Evolutionary conservation across 2,888 invertebrate genomes (phyloP).

Genomic region (Corbicula japonica): DNA sequence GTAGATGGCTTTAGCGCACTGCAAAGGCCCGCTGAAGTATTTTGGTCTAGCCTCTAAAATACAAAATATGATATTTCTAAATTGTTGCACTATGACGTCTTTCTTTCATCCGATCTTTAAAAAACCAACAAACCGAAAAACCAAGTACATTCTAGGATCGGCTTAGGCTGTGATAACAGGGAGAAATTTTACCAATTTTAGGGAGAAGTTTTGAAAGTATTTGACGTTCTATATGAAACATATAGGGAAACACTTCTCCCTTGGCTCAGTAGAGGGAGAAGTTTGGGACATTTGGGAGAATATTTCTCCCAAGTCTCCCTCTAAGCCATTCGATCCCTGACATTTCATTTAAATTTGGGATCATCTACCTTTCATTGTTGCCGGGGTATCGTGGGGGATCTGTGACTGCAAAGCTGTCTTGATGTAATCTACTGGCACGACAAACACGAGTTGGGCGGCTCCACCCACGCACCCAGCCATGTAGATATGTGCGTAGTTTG

Average conservation of each 20-base stretch:
- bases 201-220: too few relatives aligned
- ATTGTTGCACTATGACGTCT: not conserved
- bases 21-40: slow-evolving; percentile 87
- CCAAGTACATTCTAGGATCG: too few relatives aligned
- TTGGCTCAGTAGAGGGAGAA: too few relatives aligned
- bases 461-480: slow-evolving; percentile 94
- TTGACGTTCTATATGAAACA: too few relatives aligned
- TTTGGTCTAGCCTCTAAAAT: slow-evolving; percentile 12
- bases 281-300: too few relatives aligned
- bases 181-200: too few relatives aligned
- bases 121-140: too few relatives aligned
- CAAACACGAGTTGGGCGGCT: slow-evolving; percentile 93
- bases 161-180: too few relatives aligned
- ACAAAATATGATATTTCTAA: not conserved
- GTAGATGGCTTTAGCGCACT: slow-evolving; percentile 88
- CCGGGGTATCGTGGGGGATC: slow-evolving; percentile 67
- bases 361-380: slow-evolving; percentile 33
- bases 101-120: not conserved
- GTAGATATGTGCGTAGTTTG: slow-evolving; percentile 73
- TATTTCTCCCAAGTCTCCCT: too few relatives aligned
- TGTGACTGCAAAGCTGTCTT: slow-evolving; percentile 95
- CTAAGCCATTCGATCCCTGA: too few relatives aligned
- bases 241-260: too few relatives aligned
- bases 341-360: not conserved
- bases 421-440: slow-evolving; percentile 95